These are phyloP conservation scores for Cyphomyrmex costatus DNA, from an alignment of 1,140 invertebrate species.

Conservation along the genomic window DNA sequence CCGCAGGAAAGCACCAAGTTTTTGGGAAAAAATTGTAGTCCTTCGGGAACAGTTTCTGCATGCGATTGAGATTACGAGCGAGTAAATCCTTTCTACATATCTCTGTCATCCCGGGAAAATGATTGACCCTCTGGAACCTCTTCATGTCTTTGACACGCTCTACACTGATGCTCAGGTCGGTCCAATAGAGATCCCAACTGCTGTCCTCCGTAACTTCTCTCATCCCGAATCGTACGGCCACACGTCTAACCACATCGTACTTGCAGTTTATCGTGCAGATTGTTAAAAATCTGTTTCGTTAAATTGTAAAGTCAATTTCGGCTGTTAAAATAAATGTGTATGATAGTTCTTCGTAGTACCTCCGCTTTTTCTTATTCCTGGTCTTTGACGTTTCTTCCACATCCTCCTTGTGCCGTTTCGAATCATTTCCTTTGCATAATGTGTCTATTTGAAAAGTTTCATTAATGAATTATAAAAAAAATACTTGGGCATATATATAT, in stretches of 20 bases:
- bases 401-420: conserved; percentile 27
- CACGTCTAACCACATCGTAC: conserved; percentile 91
- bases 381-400: conserved; percentile 42
- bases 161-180: conserved; percentile 93
- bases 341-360: conserved; percentile 47
- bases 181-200: conserved; percentile 96
- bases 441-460: background rate
- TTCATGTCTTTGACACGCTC: conserved; percentile 96
- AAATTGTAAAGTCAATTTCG: conserved; percentile 18
- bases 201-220: conserved; percentile 93
- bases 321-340: background rate
- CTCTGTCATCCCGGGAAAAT: conserved; percentile 97
- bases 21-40: conserved; percentile 97
- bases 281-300: conserved; percentile 81
- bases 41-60: conserved; percentile 94
- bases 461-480: conserved; percentile 9
- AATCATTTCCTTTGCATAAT: conserved; percentile 42
- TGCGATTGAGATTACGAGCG: conserved; percentile 94
- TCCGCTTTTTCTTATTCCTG: conserved; percentile 72
- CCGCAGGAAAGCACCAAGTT: conserved; percentile 97
- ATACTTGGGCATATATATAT: background rate
- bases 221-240: conserved; percentile 92
- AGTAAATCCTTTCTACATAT: conserved; percentile 95
- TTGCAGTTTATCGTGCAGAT: conserved; percentile 92
- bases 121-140: conserved; percentile 95